Evolutionary conservation across 2,888 invertebrate genomes (phyloP), one percentile per base, ranked within the genome.

Genomic region (Drosophila picticornis): DNA sequence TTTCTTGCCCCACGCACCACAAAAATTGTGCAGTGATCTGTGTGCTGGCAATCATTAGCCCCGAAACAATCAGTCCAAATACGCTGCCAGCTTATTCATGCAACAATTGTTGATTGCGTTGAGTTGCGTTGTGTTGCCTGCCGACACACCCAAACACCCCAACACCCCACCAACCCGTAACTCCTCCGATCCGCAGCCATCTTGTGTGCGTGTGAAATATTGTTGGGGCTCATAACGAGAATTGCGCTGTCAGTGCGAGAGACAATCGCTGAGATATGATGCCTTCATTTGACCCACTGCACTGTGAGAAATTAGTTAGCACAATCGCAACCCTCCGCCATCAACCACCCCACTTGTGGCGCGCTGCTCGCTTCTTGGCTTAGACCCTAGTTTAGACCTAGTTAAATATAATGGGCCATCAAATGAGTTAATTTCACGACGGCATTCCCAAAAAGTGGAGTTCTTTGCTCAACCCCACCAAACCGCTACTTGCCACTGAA

Each of bases 91-190:
- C 70, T 84, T 80, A 85, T 76, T 85, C 85, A 85, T 90, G 88
- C 88, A 90, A 85, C 86, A 90, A 85, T 85, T 85, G 85, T 86
- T 88, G 90, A 88, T 88, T 88, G 83, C 83, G 71, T 65, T 56
- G 60, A 58, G 61, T 50, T 52, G 59, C 57, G 57, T 58, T 27
- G 27, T 5, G 16, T 29, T 13, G n/a, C n/a, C 4, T 13, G 13
- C 16, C 22, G 16, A 19, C 10, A 19, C n/a, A 13, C 4, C 31
- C 31, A 10, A 51, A 11, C 59, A 62, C 36, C 46, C 74, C 56
- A 31, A 36, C 36, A 34, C 43, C 51, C n/a, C 36, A 9, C 6
- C 22, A 38, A 6, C 6, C n/a, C 0, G 1, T 2, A 34, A 34
- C 34, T 34, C 13, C 34, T 13, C 13, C 13, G 34, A 34, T 34